A percentile compares a stretch with the other conserved stretches of the same genome.
Evolutionary conservation across 2,113 vertebrate genomes (phyloP).

Genomic region (Polypterus bichir): DNA sequence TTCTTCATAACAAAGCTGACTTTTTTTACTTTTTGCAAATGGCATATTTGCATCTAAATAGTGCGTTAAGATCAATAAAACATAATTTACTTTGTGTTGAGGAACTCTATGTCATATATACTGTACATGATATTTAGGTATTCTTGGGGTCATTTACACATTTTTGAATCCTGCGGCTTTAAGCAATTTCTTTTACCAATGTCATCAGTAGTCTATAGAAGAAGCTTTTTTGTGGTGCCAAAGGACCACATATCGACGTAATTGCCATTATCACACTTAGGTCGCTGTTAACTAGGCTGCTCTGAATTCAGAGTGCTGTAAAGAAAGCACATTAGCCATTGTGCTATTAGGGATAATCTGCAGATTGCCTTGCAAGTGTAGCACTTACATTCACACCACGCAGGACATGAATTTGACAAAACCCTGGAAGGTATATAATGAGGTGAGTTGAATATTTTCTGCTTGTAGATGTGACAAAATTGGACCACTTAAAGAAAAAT

Average conservation of each 20-base stretch:
- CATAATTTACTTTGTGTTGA: too few species aligned
- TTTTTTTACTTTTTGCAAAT: too few species aligned
- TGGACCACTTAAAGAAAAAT: slow-evolving; percentile 48
- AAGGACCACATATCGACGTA: slow-evolving; percentile 32
- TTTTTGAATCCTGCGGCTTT: background rate
- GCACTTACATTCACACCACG: slow-evolving; percentile 26
- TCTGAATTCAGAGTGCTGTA: slow-evolving; percentile 34
- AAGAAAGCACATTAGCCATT: slow-evolving; percentile 36
- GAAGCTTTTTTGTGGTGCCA: slow-evolving; percentile 32
- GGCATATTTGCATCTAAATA: too few species aligned
- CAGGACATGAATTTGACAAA: slow-evolving; percentile 30
- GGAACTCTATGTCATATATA: too few species aligned
- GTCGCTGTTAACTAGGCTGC: slow-evolving; percentile 46
- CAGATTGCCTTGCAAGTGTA: slow-evolving; percentile 39
- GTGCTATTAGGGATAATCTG: slow-evolving; percentile 39
- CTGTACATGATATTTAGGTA: too few species aligned
- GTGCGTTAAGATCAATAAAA: too few species aligned
- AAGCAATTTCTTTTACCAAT: background rate
- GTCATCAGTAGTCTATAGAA: slow-evolving; percentile 29
- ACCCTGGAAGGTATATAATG: slow-evolving; percentile 30
- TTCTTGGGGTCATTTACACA: too few species aligned
- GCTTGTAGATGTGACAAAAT: slow-evolving; percentile 39
- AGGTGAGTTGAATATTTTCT: slow-evolving; percentile 32
- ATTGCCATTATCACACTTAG: slow-evolving; percentile 46
- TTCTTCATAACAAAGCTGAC: too few species aligned